These are phyloP conservation scores for Drosophila melanica DNA, from an alignment of 1,140 invertebrate species.

Conservation along the genomic window DNA sequence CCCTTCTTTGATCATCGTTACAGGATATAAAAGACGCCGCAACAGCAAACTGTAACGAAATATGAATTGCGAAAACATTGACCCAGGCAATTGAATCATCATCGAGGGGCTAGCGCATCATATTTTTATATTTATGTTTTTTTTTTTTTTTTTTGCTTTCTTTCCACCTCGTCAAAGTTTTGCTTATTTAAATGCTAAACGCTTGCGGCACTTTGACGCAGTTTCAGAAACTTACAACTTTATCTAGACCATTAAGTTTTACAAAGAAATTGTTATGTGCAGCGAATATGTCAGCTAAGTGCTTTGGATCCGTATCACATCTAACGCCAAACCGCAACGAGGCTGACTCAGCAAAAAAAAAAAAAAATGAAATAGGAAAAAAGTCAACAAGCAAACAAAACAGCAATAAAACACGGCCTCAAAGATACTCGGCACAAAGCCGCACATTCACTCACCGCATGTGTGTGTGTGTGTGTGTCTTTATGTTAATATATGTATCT, in stretches of 20 bases:
- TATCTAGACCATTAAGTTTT: constrained; percentile 80
- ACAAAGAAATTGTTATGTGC: constrained; percentile 65
- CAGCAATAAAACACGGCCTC: constrained; percentile 74
- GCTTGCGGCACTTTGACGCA: constrained; percentile 17
- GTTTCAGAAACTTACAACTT: constrained; percentile 51
- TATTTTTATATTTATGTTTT: constrained; percentile 5
- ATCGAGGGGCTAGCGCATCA: constrained; percentile 11
- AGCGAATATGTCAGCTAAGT: constrained; percentile 72
- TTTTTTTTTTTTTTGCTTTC: constrained; percentile 21
- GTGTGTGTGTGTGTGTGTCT: constrained; percentile 10
- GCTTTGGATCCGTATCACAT: constrained; percentile 53
- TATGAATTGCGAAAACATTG: constrained; percentile 39
- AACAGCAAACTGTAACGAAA: constrained; percentile 35
- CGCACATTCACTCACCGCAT: constrained; percentile 8
- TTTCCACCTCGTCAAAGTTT: constrained; percentile 21
- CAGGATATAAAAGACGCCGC: constrained; percentile 28
- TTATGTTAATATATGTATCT: constrained; percentile 31
- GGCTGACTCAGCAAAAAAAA: constrained; percentile 72
- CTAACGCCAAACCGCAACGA: constrained; percentile 56
- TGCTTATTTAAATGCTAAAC: constrained; percentile 70
- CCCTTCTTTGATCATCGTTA: background rate
- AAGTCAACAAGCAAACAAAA: constrained; percentile 48
- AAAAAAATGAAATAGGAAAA: background rate
- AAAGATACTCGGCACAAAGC: constrained; percentile 49
- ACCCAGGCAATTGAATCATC: constrained; percentile 71